Base-by-base conservation (phyloP, 2,797 vertebrate species). In the Microchirus variegatus region DNA sequence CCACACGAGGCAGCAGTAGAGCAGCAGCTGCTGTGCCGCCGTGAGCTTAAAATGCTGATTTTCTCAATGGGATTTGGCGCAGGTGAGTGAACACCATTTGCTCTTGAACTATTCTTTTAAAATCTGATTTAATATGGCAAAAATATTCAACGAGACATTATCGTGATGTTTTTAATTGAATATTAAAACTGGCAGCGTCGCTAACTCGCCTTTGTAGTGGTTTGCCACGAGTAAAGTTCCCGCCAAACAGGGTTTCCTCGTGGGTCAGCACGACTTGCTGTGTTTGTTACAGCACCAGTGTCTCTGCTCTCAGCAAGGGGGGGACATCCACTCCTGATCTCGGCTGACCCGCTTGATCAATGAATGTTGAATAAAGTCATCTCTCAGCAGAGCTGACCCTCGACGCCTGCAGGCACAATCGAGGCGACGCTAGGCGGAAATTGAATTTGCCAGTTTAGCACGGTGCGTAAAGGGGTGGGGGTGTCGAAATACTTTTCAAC, bases 361-460 rank as follows among this genome's bases (percentile, higher is more conserved):
- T 92, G 87, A 81, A 83, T 53, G 78, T 70, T 62, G 77, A 82
- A 88, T 86, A 78, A 90, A 91, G 84, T 88, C 85, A 86, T 90
- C 88, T 86, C 76, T 81, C 77, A 18, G 75, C 85, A 75, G 78
- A n/a, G n/a, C 74, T 72, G 42, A 80, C 70, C 78, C 54, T n/a
- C 42, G 64, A 73, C 75, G 78, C 82, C 78, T 48, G 53, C 74
- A 63, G 80, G 85, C 78, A 68, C 85, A 86, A 90, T 89, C 80
- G 22, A 80, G 78, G 61, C 70, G 80, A 75, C 51, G 62, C 69
- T 38, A 63, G 54, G 77, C 55, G 64, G 57, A 26, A 54, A 85
- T 80, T 84, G 68, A 79, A 85, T 83, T 68, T 67, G 42, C 54
- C 51, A 19, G 70, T 63, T 85, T 61, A 77, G 68, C 68, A 46